Evolutionary conservation across 92 coral and sea anemone species (phyloP).

Genomic region (Palythoa caribaeorum): DNA sequence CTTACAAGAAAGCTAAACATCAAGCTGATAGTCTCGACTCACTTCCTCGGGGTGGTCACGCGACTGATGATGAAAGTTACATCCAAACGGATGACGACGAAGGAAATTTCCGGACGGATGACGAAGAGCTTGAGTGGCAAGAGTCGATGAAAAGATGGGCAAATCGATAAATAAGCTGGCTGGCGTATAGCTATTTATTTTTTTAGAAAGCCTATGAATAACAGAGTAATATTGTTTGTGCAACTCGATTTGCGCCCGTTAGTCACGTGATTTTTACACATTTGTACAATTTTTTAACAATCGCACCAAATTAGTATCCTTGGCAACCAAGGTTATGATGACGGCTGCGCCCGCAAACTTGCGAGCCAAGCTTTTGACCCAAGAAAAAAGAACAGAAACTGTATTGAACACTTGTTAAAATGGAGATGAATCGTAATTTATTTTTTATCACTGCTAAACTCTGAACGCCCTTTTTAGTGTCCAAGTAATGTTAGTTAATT

Average conservation of each 20-base stretch:
- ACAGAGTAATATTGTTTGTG: neutral
- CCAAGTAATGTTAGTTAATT: neutral
- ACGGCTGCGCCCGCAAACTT: neutral
- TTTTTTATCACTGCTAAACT: neutral
- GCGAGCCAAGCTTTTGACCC: neutral
- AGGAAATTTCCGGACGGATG: conserved; percentile 88
- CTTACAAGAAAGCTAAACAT: conserved; percentile 42
- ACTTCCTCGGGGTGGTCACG: conserved; percentile 81
- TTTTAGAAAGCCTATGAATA: conserved; percentile 44
- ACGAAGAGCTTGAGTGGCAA: conserved; percentile 94
- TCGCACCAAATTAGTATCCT: neutral
- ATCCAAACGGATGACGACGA: conserved; percentile 94
- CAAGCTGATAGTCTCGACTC: conserved; percentile 78
- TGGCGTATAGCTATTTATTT: conserved; percentile 47
- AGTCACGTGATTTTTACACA: neutral
- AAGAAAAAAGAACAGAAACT: neutral
- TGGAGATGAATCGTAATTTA: conserved; percentile 19
- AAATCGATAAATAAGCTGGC: conserved; percentile 74
- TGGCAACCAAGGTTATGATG: neutral
- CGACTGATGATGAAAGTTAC: conserved; percentile 94
- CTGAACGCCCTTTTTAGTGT: neutral
- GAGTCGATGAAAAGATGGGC: conserved; percentile 95
- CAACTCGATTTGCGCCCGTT: neutral
- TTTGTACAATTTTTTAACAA: neutral
- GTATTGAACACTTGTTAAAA: neutral